These are phyloP conservation scores for Leptinotarsa defecta DNA, from an alignment of 1,140 invertebrate species.

Conservation along the genomic window DNA sequence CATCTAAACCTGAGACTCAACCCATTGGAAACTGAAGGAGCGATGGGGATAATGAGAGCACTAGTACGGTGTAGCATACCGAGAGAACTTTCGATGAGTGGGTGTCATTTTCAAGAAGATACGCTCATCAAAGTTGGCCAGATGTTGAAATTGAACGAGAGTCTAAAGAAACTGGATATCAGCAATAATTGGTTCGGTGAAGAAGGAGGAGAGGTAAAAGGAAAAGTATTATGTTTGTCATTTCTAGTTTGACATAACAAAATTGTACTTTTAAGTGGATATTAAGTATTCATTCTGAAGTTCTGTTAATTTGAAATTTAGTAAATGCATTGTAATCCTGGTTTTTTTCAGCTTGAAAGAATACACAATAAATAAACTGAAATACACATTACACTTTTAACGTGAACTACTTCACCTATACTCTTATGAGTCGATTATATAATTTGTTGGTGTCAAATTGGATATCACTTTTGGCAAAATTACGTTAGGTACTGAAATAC, in stretches of 20 bases:
- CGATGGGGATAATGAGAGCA: slow-evolving; percentile 50
- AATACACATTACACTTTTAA: too few relatives aligned
- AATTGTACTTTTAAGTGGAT: neutral
- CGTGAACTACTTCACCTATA: too few relatives aligned
- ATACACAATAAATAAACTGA: too few relatives aligned
- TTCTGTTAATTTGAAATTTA: too few relatives aligned
- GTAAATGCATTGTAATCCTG: too few relatives aligned
- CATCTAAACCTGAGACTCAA: slow-evolving; percentile 53
- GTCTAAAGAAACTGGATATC: slow-evolving; percentile 50
- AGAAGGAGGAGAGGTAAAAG: slow-evolving; percentile 45
- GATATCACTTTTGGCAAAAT: too few relatives aligned
- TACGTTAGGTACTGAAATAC: too few relatives aligned
- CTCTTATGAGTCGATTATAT: too few relatives aligned
- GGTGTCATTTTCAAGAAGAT: slow-evolving; percentile 47
- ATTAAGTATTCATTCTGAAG: neutral
- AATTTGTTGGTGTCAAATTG: too few relatives aligned
- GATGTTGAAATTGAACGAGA: slow-evolving; percentile 49
- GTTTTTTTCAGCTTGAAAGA: too few relatives aligned
- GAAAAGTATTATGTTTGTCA: neutral
- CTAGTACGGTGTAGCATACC: slow-evolving; percentile 48
- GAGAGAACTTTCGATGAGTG: slow-evolving; percentile 47
- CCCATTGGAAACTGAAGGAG: slow-evolving; percentile 51
- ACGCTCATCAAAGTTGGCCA: slow-evolving; percentile 46
- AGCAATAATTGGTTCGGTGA: slow-evolving; percentile 53
- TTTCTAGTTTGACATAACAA: neutral